Conservation (phyloP, 2,888 invertebrate genomes). For the Alsophila aescularia region DNA sequence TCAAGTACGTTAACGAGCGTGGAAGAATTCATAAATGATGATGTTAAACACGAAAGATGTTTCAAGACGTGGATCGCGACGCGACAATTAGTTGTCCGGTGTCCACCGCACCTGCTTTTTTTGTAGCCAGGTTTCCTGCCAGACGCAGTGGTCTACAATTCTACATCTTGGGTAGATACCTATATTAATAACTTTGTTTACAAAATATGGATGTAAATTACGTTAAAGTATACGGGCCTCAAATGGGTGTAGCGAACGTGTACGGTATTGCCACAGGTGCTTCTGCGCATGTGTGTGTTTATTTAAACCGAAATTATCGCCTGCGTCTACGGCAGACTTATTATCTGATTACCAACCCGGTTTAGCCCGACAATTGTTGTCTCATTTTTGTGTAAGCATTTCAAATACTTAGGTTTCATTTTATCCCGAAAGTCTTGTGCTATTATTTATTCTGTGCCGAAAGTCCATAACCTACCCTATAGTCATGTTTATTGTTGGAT, state of each 20-base stretch:
- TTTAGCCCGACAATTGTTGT: conserved; percentile 36
- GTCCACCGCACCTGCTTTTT: conserved; percentile 3
- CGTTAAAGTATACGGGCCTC: conserved; percentile 56
- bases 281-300: conserved; percentile 50
- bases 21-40: no score
- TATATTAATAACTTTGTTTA: conserved; percentile 44
- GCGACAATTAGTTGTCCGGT: no score
- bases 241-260: conserved; percentile 56
- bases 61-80: background rate
- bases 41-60: background rate
- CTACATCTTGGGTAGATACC: no score
- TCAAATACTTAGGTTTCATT: background rate
- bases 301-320: conserved; percentile 63
- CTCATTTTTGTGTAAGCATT: conserved; percentile 5
- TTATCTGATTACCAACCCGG: conserved; percentile 50
- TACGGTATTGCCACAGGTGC: conserved; percentile 66
- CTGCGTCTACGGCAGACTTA: conserved; percentile 46
- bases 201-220: conserved; percentile 38
- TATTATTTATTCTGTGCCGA: no score
- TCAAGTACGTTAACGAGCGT: no score
- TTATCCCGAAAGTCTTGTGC: no score
- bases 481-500: no score
- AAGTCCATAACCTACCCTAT: no score
- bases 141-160: background rate
- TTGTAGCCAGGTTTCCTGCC: background rate